These are phyloP conservation scores for Trachelus stipa DNA, from an alignment of 2,888 invertebrate species.

Conservation along the genomic window DNA sequence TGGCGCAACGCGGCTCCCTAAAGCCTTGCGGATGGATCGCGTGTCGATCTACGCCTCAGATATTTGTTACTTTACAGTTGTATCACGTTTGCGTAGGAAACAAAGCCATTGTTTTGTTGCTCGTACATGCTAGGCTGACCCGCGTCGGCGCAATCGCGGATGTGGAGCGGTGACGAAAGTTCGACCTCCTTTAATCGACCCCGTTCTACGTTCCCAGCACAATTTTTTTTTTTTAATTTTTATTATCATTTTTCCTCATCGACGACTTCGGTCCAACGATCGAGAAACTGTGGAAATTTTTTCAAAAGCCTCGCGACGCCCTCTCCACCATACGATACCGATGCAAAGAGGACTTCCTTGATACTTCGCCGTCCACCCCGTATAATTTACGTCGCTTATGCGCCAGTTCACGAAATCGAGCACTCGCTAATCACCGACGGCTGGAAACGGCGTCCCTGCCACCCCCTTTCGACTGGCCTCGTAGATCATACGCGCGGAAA, in stretches of 20 bases:
- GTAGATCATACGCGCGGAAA: constrained; percentile 12
- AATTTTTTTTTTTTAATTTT: background rate
- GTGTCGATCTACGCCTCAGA: constrained; percentile 63
- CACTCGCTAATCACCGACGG: constrained; percentile 42
- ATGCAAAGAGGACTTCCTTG: constrained; percentile 40
- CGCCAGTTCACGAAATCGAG: constrained; percentile 40
- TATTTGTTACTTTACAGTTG: constrained; percentile 64
- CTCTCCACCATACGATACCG: too few species aligned
- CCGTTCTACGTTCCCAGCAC: background rate
- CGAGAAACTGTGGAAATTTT: background rate
- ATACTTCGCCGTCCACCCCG: constrained; percentile 56
- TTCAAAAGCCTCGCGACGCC: background rate
- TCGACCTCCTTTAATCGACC: background rate
- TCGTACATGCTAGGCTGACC: constrained; percentile 49
- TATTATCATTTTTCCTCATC: background rate
- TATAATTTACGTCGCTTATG: constrained; percentile 58
- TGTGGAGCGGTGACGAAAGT: constrained; percentile 4
- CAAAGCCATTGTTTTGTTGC: constrained; percentile 63
- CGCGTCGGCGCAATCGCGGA: constrained; percentile 26
- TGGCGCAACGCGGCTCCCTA: constrained; percentile 33
- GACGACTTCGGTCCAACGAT: too few species aligned
- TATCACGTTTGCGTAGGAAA: constrained; percentile 61
- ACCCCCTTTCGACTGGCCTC: constrained; percentile 3
- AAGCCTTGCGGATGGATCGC: constrained; percentile 54
- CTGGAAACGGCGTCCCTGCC: constrained; percentile 26